Percentiles rank a stretch among this genome's conserved stretches.
phyloP scores from a whole-genome alignment of 2,113 vertebrate genomes.

The Apteryx mantelli region DNA sequence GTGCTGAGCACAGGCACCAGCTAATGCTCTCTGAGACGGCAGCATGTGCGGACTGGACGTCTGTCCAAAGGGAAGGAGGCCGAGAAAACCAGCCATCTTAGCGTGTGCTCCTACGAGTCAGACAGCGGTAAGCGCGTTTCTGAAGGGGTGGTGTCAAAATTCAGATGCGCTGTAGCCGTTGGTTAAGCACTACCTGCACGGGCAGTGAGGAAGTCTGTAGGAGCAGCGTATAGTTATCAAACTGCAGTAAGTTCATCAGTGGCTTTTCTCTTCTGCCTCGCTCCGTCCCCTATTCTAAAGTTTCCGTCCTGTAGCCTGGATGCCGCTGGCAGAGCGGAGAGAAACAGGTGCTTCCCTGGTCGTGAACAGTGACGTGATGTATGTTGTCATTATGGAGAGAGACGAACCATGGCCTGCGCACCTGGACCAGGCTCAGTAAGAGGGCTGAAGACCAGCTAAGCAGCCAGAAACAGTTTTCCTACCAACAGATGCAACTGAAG shows the following conservation, averaged over 20 bases:
- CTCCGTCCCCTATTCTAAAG: not conserved
- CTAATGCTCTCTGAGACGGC: not conserved
- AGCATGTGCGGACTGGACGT: accelerated
- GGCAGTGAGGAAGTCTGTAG: not conserved
- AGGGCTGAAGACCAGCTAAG: not conserved
- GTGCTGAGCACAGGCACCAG: too few species aligned
- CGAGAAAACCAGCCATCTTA: not conserved
- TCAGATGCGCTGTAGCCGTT: accelerated
- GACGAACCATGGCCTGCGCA: conserved; percentile 37
- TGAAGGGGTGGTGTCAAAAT: accelerated
- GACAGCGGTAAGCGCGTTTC: accelerated
- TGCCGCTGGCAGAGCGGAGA: not conserved
- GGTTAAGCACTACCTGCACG: not conserved
- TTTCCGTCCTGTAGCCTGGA: not conserved
- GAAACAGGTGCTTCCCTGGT: conserved; percentile 44
- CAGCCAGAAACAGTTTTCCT: not conserved
- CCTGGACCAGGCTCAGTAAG: not conserved
- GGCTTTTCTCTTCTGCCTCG: not conserved
- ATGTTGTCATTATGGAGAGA: conserved; percentile 1
- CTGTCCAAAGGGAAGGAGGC: accelerated
- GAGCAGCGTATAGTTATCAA: not conserved
- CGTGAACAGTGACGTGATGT: conserved; percentile 23
- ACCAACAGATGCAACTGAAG: not conserved
- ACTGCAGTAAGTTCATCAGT: accelerated
- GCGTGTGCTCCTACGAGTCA: not conserved